A percentile compares a stretch with the other conserved stretches of the same genome.
Conservation (phyloP, 2,113 vertebrate species). For the Phocoena sinus region DNA sequence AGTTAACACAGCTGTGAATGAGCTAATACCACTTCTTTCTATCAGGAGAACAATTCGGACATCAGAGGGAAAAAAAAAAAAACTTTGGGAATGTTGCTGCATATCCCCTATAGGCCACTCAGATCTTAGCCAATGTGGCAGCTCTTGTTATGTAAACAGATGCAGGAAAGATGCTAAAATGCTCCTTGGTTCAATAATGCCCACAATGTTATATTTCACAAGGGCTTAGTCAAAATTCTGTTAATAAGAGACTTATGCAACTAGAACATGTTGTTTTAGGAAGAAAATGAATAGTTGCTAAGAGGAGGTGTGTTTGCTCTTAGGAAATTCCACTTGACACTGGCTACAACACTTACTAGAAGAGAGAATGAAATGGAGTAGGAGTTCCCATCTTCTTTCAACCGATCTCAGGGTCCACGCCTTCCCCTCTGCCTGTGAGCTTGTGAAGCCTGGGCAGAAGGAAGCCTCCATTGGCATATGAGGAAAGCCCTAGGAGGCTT, state of each 20-base stretch:
- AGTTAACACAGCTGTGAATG: not conserved
- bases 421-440: not conserved
- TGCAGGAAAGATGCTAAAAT: not conserved
- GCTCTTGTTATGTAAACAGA: not conserved
- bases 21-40: not conserved
- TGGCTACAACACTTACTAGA: not conserved
- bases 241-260: not conserved
- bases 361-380: not conserved
- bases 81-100: not conserved
- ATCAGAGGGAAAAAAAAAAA: not conserved
- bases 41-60: not conserved
- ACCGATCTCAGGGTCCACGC: not conserved
- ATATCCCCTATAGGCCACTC: not conserved
- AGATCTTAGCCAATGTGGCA: not conserved
- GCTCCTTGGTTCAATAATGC: not conserved
- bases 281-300: not conserved
- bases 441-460: not conserved
- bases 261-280: not conserved
- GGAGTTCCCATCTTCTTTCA: not conserved
- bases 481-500: not conserved
- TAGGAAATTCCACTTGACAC: not conserved
- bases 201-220: not conserved
- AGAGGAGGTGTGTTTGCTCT: not conserved
- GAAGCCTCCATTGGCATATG: not conserved
- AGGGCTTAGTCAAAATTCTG: not conserved